A percentile compares a stretch with the other conserved stretches of the same genome.
Conservation (phyloP, 2,797 vertebrate genomes). For the Mus spretus region DNA sequence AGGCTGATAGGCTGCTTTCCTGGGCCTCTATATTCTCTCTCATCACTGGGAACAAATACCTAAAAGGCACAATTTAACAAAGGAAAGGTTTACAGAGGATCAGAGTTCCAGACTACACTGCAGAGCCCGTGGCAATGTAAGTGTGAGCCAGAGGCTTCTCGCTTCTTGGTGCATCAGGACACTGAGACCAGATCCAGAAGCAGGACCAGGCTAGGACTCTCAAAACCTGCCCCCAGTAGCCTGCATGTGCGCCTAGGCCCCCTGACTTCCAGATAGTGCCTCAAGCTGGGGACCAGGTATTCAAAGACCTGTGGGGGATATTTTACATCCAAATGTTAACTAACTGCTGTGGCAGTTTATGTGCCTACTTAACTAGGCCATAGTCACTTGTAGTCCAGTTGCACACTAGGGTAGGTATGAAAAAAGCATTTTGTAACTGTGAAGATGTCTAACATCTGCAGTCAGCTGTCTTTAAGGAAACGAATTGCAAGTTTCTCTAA, state of each 20-base stretch:
- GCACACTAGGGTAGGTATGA: neutral
- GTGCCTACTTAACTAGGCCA: neutral
- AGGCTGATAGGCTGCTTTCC: neutral
- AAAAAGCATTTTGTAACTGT: conserved; percentile 1
- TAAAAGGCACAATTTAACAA: neutral
- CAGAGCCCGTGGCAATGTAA: neutral
- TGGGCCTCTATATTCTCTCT: neutral
- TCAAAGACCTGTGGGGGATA: neutral
- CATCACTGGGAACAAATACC: neutral
- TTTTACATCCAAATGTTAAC: neutral
- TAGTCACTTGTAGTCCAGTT: neutral
- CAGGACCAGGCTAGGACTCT: too few relatives aligned
- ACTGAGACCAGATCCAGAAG: neutral
- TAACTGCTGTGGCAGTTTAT: neutral
- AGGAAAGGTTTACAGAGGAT: neutral
- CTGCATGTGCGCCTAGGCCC: neutral
- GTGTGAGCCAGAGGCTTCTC: neutral
- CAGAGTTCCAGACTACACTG: neutral
- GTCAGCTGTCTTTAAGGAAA: conserved; percentile 15
- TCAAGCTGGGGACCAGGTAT: neutral
- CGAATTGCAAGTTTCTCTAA: neutral
- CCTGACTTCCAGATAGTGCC: neutral
- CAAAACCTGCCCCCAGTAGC: neutral
- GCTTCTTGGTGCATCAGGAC: neutral
- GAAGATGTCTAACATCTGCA: neutral